These are phyloP conservation scores for Phyllotis vaccarum DNA, from an alignment of 2,797 vertebrate species.

Conservation along the genomic window DNA sequence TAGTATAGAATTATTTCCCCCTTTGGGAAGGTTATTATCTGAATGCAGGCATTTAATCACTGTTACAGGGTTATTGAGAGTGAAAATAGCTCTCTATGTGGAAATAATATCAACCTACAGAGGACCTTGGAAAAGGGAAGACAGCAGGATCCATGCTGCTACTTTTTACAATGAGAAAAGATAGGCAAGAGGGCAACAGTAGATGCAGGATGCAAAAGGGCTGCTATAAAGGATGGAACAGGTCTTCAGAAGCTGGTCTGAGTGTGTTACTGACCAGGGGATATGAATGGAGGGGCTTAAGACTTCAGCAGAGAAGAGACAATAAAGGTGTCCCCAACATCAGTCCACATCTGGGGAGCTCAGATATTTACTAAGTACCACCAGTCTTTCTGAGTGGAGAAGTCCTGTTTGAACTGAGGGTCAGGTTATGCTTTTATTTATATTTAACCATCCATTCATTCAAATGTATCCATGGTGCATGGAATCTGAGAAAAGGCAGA, in stretches of 20 bases:
- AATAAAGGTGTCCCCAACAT: background rate
- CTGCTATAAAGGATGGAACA: conserved; percentile 21
- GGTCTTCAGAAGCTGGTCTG: background rate
- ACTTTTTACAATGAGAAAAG: background rate
- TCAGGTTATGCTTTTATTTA: conserved; percentile 6
- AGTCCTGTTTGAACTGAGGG: background rate
- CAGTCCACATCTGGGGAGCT: background rate
- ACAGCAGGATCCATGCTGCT: conserved; percentile 2
- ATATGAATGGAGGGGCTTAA: background rate
- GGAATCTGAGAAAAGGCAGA: conserved; percentile 7
- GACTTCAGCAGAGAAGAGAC: conserved; percentile 2
- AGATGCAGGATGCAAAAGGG: background rate
- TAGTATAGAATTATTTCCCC: conserved; percentile 28
- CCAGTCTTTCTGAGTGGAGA: background rate
- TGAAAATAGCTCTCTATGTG: background rate
- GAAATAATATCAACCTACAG: background rate
- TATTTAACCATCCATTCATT: conserved; percentile 49
- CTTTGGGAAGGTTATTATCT: background rate
- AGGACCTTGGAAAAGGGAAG: conserved; percentile 13
- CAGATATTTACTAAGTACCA: background rate
- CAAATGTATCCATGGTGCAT: background rate
- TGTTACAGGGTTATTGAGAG: conserved; percentile 14
- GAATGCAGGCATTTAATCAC: conserved; percentile 21
- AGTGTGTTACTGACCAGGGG: background rate
- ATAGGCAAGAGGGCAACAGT: background rate